Base-by-base conservation (phyloP, 2,113 vertebrate genomes). In the Catharus minimus region DNA sequence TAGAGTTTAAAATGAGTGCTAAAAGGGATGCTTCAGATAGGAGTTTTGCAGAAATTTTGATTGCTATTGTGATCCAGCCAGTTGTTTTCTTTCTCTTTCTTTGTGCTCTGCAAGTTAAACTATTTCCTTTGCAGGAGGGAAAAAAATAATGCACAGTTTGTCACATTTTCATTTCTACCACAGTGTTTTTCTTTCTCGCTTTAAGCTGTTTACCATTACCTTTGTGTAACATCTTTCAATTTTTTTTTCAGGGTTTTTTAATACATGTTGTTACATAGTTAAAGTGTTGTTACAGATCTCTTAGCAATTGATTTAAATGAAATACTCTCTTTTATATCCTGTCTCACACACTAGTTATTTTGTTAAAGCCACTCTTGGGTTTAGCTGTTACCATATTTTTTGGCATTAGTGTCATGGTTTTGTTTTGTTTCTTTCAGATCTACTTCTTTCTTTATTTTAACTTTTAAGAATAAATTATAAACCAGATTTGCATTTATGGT, bases 291-390 rank as follows among this genome's bases (percentile, higher is more conserved):
- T 96, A 95, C 86, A 95, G 93, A 94, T 97, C 87, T 97, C 95
- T 95, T 96, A 97, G 79, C 90, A 90, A 94, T 96, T 88, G 88
- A 71, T 97, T 96, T 97, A 94, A 97, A 97, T 92, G 86, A 96
- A 97, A 86, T 94, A 96, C 75, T 96, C 61, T 96, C 86, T 96
- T 97, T 96, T 36, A 55, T 95, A 73, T 88, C 86, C 92, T 94
- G 97, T 95, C 76, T 81, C 82, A 92, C 72, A n/a, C 38, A 79
- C 69, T 91, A 43, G 26, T 88, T 15, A 13, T 68, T 91, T 74
- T 47, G 43, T 92, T 91, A 39, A 82, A 71, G 28, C 30, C 14
- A 49, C 60, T 67, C 79, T 41, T 36, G 27, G 3, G 13, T 82
- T 79, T 85, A 72, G 43, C 52, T 76, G 52, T 86, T 95, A 79